Conservation (phyloP, 2,797 vertebrate species). For the Crypturellus tataupa region DNA sequence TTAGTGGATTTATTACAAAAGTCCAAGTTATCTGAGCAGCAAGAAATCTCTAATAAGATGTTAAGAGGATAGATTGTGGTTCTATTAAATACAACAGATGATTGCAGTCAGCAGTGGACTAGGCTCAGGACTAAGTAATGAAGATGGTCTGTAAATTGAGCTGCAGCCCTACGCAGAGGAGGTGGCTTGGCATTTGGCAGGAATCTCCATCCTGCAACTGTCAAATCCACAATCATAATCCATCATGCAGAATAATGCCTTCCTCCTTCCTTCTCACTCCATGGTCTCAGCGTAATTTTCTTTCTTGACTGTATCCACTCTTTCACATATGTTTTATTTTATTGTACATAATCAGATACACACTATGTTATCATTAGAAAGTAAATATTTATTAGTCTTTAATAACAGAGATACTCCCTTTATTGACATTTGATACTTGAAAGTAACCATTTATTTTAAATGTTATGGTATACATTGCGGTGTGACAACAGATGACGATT, state of each 20-base stretch:
- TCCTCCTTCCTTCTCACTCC: constrained; percentile 41
- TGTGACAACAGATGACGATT: background rate
- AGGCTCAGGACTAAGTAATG: background rate
- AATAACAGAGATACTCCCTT: background rate
- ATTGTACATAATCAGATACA: background rate
- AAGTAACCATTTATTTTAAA: constrained; percentile 25
- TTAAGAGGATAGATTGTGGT: background rate
- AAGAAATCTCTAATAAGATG: background rate
- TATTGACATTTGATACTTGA: background rate
- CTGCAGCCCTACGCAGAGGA: constrained; percentile 7
- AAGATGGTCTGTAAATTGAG: constrained; percentile 36
- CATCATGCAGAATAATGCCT: constrained; percentile 41
- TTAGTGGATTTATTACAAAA: background rate
- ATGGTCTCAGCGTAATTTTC: background rate
- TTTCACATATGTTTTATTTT: constrained; percentile 10
- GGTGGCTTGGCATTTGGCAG: constrained; percentile 45
- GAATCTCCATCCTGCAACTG: constrained; percentile 32
- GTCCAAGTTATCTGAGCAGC: background rate
- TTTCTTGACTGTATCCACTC: background rate
- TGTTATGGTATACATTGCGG: background rate
- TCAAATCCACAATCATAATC: constrained; percentile 34
- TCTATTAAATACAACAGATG: background rate
- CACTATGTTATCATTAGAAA: background rate
- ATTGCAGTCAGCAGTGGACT: background rate
- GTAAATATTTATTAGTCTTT: constrained; percentile 38